These are phyloP conservation scores for Clostera curtula DNA, from an alignment of 2,888 invertebrate species.

Conservation along the genomic window DNA sequence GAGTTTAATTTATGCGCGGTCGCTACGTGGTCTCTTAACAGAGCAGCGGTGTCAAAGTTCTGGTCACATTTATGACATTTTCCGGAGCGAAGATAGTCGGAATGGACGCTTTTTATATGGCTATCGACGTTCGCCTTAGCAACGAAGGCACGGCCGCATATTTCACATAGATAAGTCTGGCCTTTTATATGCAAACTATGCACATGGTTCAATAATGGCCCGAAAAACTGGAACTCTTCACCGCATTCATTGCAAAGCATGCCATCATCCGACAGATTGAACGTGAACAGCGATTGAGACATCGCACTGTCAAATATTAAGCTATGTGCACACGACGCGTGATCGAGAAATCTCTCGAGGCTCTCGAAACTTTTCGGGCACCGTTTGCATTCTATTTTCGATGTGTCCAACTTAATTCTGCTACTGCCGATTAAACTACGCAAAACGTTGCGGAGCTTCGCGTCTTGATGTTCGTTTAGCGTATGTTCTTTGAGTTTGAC, in stretches of 20 bases:
- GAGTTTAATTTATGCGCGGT: constrained; percentile 14
- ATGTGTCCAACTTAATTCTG: constrained; percentile 35
- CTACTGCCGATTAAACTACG: constrained; percentile 23
- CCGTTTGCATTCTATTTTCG: constrained; percentile 32
- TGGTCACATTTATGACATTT: constrained; percentile 30
- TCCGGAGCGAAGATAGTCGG: constrained; percentile 10
- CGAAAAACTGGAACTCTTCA: constrained; percentile 38
- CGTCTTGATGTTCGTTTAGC: constrained; percentile 28
- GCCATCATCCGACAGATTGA: constrained; percentile 33
- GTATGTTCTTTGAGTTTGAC: constrained; percentile 28
- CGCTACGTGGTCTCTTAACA: too few species aligned
- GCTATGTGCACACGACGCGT: constrained; percentile 24
- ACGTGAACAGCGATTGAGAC: constrained; percentile 26
- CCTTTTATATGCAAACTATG: constrained; percentile 38
- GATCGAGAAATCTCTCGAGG: constrained; percentile 30
- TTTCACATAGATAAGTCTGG: constrained; percentile 37
- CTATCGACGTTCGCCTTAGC: constrained; percentile 36
- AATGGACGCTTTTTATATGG: constrained; percentile 42
- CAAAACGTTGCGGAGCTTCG: constrained; percentile 26
- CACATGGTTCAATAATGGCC: constrained; percentile 33
- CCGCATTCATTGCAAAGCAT: constrained; percentile 41
- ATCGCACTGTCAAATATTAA: constrained; percentile 28
- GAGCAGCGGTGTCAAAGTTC: too few species aligned
- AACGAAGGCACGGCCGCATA: constrained; percentile 50
- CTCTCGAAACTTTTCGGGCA: constrained; percentile 23